Evolutionary conservation across 2,797 vertebrate genomes (phyloP), one percentile per base, ranked within the genome.

Genomic region (Sebastes goodei): DNA sequence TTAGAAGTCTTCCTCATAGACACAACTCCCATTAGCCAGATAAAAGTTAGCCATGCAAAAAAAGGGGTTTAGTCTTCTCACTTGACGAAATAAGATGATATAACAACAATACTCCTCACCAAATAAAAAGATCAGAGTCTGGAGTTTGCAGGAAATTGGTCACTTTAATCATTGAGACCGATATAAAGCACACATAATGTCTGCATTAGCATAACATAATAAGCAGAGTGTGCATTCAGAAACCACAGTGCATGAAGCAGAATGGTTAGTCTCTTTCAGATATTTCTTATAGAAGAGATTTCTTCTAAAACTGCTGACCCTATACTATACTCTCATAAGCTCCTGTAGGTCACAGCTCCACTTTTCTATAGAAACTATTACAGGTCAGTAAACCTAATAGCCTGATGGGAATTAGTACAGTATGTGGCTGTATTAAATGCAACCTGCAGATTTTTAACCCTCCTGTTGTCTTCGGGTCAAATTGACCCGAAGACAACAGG

Each of bases 1-100:
- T 99, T 99, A 99, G 98, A 99, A 99, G 98, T 99, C 98, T 98
- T 98, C 97, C 97, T 98, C 98, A 97, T 97, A 99, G 97, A 98
- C 97, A 96, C 97, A 97, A 97, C 96, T 98, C 97, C 97, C 98
- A 98, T 99, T 98, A 99, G 97, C 97, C 96, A 96, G 97, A 97
- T 96, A 95, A 95, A 95, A 95, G 93, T 95, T 95, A 96, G 93
- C 89, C 95, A 96, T 96, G 95, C 96, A 95, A 91, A 96, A 94
- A 94, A 88, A 67, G 10, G 93, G 94, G 89, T 95, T 95, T 92
- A 94, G 93, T 94, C 92, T 95, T 93, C 92, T 93, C 93, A 93
- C 92, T 95, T 91, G 88, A 92, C 87, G 81, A 93, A 94, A 95
- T 92, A 89, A 93, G 92, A 95, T 84, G 94, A 94, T 94, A 95